These are phyloP conservation scores for Calliopum simillimum DNA, from an alignment of 2,888 invertebrate genomes.

Conservation along the genomic window DNA sequence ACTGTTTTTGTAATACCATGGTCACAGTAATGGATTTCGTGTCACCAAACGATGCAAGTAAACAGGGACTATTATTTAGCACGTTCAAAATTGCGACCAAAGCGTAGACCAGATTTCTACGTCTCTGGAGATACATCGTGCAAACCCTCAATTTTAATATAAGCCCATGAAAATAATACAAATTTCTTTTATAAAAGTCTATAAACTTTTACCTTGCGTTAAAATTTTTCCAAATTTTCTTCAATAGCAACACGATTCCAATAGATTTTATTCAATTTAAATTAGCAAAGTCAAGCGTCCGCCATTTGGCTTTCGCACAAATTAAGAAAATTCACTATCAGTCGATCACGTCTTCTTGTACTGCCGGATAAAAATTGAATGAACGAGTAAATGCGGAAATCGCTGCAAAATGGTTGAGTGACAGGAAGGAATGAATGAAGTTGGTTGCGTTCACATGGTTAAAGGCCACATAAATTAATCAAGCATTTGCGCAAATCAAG, in stretches of 20 bases:
- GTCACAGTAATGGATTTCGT: constrained; percentile 64
- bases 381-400: constrained; percentile 35
- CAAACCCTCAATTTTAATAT: constrained; percentile 48
- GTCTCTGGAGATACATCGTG: constrained; percentile 75
- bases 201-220: constrained; percentile 48
- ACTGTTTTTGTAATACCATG: constrained; percentile 67
- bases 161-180: constrained; percentile 35
- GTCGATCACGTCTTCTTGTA: neutral
- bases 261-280: constrained; percentile 43
- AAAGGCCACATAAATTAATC: neutral
- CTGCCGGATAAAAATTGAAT: constrained; percentile 42
- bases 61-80: constrained; percentile 68
- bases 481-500: too few relatives aligned
- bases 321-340: neutral
- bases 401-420: neutral
- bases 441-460: constrained; percentile 8
- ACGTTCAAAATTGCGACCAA: constrained; percentile 73
- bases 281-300: neutral
- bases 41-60: constrained; percentile 66
- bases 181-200: neutral
- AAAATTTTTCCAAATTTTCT: constrained; percentile 39
- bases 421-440: neutral
- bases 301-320: constrained; percentile 22
- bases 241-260: constrained; percentile 48
- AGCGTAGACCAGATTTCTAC: constrained; percentile 65